phyloP scores from a whole-genome alignment of 2,888 invertebrate genomes.

The Troglohyphantes excavatus region DNA sequence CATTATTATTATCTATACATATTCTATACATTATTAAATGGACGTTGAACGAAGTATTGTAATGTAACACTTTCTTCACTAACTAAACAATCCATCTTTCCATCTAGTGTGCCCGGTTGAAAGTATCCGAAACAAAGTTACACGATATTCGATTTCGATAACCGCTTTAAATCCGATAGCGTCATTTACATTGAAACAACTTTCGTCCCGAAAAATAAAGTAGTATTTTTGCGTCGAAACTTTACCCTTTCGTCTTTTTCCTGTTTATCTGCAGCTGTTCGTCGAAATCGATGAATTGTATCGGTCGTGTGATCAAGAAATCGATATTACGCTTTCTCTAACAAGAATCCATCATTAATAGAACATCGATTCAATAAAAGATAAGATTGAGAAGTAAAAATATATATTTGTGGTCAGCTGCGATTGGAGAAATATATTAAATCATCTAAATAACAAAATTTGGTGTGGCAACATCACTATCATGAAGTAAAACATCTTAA shows the following conservation, averaged over 20 bases:
- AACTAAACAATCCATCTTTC: no score
- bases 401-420: background rate
- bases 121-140: background rate
- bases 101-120: no score
- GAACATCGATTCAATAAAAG: background rate
- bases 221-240: background rate
- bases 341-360: background rate
- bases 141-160: background rate
- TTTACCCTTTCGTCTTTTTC: background rate
- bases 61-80: no score
- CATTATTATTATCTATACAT: no score
- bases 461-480: no score
- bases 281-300: constrained; percentile 17
- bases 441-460: no score
- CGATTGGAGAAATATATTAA: no score
- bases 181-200: background rate
- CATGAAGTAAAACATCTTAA: no score
- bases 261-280: constrained; percentile 16
- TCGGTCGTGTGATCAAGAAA: background rate
- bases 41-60: no score
- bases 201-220: background rate
- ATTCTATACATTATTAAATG: no score
- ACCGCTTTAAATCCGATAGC: background rate
- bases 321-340: background rate
- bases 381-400: background rate